Base-by-base conservation (phyloP, 2,113 vertebrate species). In the Pachypanchax playfairii region DNA sequence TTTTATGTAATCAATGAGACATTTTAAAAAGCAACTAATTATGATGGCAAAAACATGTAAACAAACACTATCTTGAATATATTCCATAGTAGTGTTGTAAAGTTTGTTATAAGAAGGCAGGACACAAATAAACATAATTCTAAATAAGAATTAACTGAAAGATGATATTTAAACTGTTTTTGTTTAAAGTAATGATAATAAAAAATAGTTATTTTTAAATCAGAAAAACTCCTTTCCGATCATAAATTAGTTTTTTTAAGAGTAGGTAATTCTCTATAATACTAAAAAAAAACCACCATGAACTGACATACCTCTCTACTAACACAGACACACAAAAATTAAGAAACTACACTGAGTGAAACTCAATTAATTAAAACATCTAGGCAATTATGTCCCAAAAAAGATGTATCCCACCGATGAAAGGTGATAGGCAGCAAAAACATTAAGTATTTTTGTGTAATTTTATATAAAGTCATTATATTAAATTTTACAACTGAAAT, bases 71-170 rank as follows among this genome's bases (percentile, higher is more conserved):
- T 10, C 12, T 2, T 33, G 31, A 33, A n/a, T n/a, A n/a, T 9
- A 33, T 33, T 10, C 12, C 28, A 8, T 29, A 10, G 12, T 6
- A 33, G 12, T 33, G 12, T 33, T 6, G 7, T 33, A 24, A 20
- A 3, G 3, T 3, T 47, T 24, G 13, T 14, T 20, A 36, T 51
- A 38, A 46, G 12, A 53, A 25, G 51, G 20, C 6, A 35, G 60
- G 60, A 52, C 36, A 71, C 41, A 80, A 83, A 77, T n/a, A n/a
- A 72, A 56, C 68, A 76, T 49, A 39, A 75, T 28, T 25, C 11
- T 25, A 25, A 22, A 25, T 20, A 12, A 38, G 18, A 6, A 52
- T 58, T 57, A 51, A 31, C 2, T 59, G 46, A 41, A 51, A 56
- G n/a, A 28, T 72, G 48, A 68, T 36, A 9, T 2, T 72, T 46